These are phyloP conservation scores for Mallotus villosus DNA, from an alignment of 2,797 vertebrate genomes.

Conservation along the genomic window DNA sequence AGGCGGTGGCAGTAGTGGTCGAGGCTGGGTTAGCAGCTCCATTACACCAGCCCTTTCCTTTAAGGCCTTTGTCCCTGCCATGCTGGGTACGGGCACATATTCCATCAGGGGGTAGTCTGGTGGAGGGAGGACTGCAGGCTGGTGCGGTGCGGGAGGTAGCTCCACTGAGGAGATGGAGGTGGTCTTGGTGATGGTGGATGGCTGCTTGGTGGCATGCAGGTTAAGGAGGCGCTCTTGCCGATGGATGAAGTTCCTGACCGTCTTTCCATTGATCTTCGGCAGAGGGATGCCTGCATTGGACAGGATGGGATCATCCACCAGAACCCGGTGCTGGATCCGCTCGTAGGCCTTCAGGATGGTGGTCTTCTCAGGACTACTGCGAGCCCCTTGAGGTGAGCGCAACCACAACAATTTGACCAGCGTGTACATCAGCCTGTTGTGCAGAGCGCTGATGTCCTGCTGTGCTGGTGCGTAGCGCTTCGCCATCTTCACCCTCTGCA, in stretches of 20 bases:
- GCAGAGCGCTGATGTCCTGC: slow-evolving; percentile 23
- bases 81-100: slow-evolving; percentile 22
- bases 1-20: too few species aligned
- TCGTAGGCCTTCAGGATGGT: slow-evolving; percentile 17
- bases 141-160: slow-evolving; percentile 19
- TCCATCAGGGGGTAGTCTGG: slow-evolving; percentile 17
- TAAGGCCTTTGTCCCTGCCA: slow-evolving; percentile 15
- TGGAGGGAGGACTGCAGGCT: slow-evolving; percentile 27
- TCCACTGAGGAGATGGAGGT: slow-evolving; percentile 20
- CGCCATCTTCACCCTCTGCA: slow-evolving; percentile 15
- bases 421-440: slow-evolving; percentile 22
- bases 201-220: slow-evolving; percentile 15
- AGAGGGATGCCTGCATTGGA: slow-evolving; percentile 22
- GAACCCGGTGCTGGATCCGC: slow-evolving; percentile 16
- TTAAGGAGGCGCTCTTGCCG: slow-evolving; percentile 6
- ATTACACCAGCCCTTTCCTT: too few species aligned
- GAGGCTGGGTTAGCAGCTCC: too few species aligned
- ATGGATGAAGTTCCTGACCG: slow-evolving; percentile 2
- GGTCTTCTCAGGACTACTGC: slow-evolving; percentile 15
- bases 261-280: slow-evolving; percentile 16
- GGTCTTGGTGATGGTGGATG: slow-evolving; percentile 10
- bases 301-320: slow-evolving; percentile 21
- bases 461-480: slow-evolving; percentile 23
- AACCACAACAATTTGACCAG: slow-evolving; percentile 24
- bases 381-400: slow-evolving; percentile 15